Conservation (phyloP, 2,888 invertebrate genomes). For the Ochropacha duplaris region DNA sequence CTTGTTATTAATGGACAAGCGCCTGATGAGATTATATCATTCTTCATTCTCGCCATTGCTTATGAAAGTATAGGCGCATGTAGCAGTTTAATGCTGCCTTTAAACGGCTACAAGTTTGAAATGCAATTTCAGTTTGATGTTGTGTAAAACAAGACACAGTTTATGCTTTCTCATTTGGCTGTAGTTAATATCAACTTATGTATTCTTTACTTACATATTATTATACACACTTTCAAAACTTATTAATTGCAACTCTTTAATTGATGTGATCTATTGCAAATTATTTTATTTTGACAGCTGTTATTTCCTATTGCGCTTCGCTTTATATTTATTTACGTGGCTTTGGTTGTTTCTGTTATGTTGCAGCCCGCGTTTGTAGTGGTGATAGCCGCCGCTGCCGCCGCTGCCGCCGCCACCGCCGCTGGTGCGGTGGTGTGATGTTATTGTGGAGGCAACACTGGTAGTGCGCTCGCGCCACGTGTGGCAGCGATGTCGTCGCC, state of each 20-base stretch:
- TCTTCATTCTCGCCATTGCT: not conserved
- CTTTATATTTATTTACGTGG: slow-evolving; percentile 74
- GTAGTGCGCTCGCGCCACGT: slow-evolving; percentile 46
- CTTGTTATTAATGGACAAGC: not conserved
- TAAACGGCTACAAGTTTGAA: not conserved
- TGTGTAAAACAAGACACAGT: not conserved
- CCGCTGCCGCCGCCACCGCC: slow-evolving; percentile 47
- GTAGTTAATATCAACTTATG: not conserved
- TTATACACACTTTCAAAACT: slow-evolving; percentile 18
- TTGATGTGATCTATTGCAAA: slow-evolving; percentile 15
- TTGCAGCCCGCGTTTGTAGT: slow-evolving; percentile 77
- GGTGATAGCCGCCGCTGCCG: slow-evolving; percentile 55
- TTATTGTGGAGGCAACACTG: slow-evolving; percentile 47
- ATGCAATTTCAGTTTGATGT: not conserved
- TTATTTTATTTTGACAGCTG: slow-evolving; percentile 36
- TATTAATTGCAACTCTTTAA: slow-evolving; percentile 32
- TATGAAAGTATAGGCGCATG: not conserved
- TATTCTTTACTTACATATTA: not conserved
- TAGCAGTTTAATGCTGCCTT: not conserved
- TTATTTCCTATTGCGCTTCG: slow-evolving; percentile 41
- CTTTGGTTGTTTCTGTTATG: slow-evolving; percentile 74
- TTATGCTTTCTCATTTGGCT: not conserved
- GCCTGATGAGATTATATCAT: not conserved
- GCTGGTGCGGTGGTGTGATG: slow-evolving; percentile 63
- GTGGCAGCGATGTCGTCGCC: slow-evolving; percentile 63